These are phyloP conservation scores for Gryon sp. DNA, from an alignment of 1,140 invertebrate genomes.

Conservation along the genomic window DNA sequence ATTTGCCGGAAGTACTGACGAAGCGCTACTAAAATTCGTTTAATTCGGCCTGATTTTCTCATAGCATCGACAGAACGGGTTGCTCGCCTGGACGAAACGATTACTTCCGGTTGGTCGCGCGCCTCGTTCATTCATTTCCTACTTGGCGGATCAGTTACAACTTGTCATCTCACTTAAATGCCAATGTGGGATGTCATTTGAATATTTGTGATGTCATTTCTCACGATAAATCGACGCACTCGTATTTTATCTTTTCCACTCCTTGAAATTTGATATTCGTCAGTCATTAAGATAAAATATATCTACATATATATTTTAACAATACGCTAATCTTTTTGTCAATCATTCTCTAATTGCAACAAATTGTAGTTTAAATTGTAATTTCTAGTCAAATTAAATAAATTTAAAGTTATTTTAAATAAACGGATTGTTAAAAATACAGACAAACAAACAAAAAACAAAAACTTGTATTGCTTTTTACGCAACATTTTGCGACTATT, in stretches of 20 bases:
- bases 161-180: constrained; percentile 41
- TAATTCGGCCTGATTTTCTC: constrained; percentile 56
- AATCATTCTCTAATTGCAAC: too few relatives aligned
- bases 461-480: too few relatives aligned
- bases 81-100: constrained; percentile 50
- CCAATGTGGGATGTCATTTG: constrained; percentile 39
- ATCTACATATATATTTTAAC: too few relatives aligned
- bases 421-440: too few relatives aligned
- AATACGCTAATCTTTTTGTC: too few relatives aligned
- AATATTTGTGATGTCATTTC: constrained; percentile 44
- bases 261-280: not conserved
- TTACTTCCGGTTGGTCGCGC: constrained; percentile 55
- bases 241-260: not conserved
- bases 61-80: constrained; percentile 36
- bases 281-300: too few relatives aligned
- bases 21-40: constrained; percentile 40
- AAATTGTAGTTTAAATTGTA: too few relatives aligned
- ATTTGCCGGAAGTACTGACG: constrained; percentile 40
- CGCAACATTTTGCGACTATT: too few relatives aligned
- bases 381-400: too few relatives aligned
- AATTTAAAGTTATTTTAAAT: too few relatives aligned
- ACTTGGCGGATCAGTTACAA: constrained; percentile 47
- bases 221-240: constrained; percentile 1
- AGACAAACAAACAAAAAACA: too few relatives aligned
- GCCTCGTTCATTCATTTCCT: constrained; percentile 57